phyloP scores from a whole-genome alignment of 2,888 invertebrate species.

The Pomacea canaliculata region DNA sequence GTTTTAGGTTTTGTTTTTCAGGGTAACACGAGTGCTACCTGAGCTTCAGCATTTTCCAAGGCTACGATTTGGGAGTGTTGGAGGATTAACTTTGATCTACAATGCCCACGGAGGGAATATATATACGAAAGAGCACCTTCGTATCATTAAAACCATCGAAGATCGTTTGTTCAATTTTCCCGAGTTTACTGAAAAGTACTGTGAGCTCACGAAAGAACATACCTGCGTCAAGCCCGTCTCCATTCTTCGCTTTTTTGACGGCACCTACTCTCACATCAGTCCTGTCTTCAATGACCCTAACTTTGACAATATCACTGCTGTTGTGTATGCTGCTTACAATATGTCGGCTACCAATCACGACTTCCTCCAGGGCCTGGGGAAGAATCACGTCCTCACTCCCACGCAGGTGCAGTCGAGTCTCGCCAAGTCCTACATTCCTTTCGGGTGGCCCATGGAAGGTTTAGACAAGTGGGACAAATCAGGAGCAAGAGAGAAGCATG shows the following conservation, averaged over 20 bases:
- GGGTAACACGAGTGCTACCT: no score
- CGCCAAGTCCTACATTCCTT: constrained; percentile 39
- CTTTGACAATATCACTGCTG: constrained; percentile 43
- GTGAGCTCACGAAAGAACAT: constrained; percentile 20
- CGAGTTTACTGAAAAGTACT: constrained; percentile 20
- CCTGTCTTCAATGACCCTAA: constrained; percentile 48
- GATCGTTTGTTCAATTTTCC: constrained; percentile 12
- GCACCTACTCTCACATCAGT: constrained; percentile 40
- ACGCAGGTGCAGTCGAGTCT: constrained; percentile 29
- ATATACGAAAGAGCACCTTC: constrained; percentile 40
- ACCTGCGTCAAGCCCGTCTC: constrained; percentile 41
- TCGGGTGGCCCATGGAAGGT: constrained; percentile 43
- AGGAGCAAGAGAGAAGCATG: constrained; percentile 32
- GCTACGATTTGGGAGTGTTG: constrained; percentile 10
- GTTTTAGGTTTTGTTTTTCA: no score
- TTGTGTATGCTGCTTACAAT: constrained; percentile 31
- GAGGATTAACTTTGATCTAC: constrained; percentile 31
- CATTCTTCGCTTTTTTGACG: constrained; percentile 52
- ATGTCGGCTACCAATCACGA: background rate
- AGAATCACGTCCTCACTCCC: constrained; percentile 13
- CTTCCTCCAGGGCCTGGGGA: constrained; percentile 38
- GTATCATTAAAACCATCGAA: constrained; percentile 41
- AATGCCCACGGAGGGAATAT: constrained; percentile 39
- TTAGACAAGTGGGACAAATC: constrained; percentile 30
- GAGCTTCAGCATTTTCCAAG: no score